Evolutionary conservation across 2,888 invertebrate genomes (phyloP).

Genomic region (Trissolcus japonicus): DNA sequence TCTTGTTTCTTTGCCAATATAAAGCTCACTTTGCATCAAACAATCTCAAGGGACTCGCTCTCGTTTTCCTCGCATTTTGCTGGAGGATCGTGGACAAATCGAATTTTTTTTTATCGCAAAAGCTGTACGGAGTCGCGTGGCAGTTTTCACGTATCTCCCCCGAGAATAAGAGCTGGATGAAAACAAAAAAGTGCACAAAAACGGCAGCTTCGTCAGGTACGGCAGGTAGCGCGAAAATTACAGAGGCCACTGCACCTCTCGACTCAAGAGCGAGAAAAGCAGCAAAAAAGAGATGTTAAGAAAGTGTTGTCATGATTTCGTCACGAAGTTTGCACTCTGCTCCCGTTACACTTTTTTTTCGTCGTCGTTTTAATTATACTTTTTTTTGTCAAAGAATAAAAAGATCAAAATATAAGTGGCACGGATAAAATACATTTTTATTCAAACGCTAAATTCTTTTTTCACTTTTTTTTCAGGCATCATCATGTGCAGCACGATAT

Average conservation of each 20-base stretch:
- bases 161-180: conserved; percentile 45
- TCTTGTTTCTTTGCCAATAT: conserved; percentile 49
- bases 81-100: conserved; percentile 53
- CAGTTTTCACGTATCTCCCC: conserved; percentile 62
- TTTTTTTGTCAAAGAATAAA: too few species aligned
- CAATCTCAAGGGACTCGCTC: conserved; percentile 53
- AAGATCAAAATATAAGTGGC: too few species aligned
- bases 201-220: conserved; percentile 35
- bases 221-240: conserved; percentile 51
- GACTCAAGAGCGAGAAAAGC: conserved; percentile 30
- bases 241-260: conserved; percentile 24
- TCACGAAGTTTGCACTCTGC: conserved; percentile 18
- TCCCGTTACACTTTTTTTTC: conserved; percentile 11
- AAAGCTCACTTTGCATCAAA: conserved; percentile 53
- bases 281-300: conserved; percentile 39
- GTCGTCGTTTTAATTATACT: not conserved
- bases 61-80: conserved; percentile 55
- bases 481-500: too few species aligned
- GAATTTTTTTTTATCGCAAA: conserved; percentile 49
- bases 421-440: too few species aligned
- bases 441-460: too few species aligned
- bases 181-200: conserved; percentile 41
- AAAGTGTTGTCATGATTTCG: conserved; percentile 36
- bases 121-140: conserved; percentile 66
- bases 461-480: too few species aligned